Conservation (phyloP, 2,888 invertebrate species). For the Formica aserva region DNA sequence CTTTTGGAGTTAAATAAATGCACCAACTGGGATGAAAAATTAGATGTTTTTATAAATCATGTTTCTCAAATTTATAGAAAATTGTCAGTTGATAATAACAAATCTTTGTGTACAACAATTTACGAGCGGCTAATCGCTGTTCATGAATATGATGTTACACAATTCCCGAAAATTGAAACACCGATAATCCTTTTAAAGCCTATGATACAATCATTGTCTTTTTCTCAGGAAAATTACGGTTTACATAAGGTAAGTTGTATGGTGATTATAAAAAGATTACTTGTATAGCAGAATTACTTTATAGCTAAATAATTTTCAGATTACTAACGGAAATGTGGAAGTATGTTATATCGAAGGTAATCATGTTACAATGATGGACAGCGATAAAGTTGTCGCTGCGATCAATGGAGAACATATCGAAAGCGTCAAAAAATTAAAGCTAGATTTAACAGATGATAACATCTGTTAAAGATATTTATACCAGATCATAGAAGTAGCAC, state of each 20-base stretch:
- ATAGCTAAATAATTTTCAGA: background rate
- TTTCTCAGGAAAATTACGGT: background rate
- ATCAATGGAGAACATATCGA: background rate
- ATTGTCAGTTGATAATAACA: background rate
- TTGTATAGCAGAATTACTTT: background rate
- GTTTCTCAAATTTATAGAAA: background rate
- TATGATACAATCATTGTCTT: background rate
- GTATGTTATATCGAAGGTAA: background rate
- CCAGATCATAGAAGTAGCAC: background rate
- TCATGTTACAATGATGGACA: background rate
- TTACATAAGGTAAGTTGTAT: constrained; percentile 4
- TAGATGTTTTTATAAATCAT: constrained; percentile 20
- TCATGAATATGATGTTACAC: background rate
- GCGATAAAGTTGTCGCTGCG: background rate
- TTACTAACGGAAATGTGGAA: background rate
- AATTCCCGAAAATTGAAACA: background rate
- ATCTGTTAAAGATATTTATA: background rate
- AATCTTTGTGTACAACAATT: constrained; percentile 75
- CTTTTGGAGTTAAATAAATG: constrained; percentile 3
- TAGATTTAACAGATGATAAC: background rate
- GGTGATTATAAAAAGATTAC: background rate
- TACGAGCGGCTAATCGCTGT: background rate
- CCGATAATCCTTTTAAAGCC: constrained; percentile 8
- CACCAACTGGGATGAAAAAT: background rate
- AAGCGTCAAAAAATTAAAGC: background rate